Base-by-base conservation (phyloP, 2,113 vertebrate species). In the Tupaia chinensis region DNA sequence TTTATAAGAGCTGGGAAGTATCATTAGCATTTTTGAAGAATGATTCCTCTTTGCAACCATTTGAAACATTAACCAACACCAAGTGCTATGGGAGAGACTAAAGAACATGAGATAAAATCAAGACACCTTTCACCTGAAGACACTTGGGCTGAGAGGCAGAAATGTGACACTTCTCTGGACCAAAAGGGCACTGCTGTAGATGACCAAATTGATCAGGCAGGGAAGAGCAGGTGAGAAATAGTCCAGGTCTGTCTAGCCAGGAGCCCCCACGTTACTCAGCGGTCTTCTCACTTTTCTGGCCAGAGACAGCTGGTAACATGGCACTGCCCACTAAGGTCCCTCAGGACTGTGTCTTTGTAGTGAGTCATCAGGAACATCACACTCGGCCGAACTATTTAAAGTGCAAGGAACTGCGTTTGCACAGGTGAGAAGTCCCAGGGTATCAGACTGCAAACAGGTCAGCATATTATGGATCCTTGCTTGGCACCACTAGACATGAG, bases 361-460 rank as follows among this genome's bases (percentile, higher is more conserved):
- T 19, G 73, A 70, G 3, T 72, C 53, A 65, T 63, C 25, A 60
- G 17, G 10, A 87, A 34, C 22, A 53, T 84, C 17, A 53, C 11
- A 32, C 73, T 74, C 63, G 91, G n/a, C 16, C 16, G 61, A 68
- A 34, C 58, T 79, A n/a, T 68, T 68, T 94, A 29, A 16, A 93
- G 66, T 15, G 3, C 34, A 80, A 91, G 44, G 58, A 94, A 76
- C 56, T 69, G 56, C 72, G 87, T 92, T 68, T 53, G 13, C 44
- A 60, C 54, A 79, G 58, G 81, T 74, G 77, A 91, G 92, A 77
- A 88, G 88, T 95, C 65, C 70, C 73, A 73, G 65, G 12, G 63
- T 65, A 88, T 53, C 89, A 56, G 58, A 60, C 56, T 88, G 53
- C 77, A 89, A 86, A 34, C 15, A 69, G 73, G 9, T 91, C 82